phyloP scores from a whole-genome alignment of 2,113 vertebrate genomes.

The Megaptera novaeangliae region DNA sequence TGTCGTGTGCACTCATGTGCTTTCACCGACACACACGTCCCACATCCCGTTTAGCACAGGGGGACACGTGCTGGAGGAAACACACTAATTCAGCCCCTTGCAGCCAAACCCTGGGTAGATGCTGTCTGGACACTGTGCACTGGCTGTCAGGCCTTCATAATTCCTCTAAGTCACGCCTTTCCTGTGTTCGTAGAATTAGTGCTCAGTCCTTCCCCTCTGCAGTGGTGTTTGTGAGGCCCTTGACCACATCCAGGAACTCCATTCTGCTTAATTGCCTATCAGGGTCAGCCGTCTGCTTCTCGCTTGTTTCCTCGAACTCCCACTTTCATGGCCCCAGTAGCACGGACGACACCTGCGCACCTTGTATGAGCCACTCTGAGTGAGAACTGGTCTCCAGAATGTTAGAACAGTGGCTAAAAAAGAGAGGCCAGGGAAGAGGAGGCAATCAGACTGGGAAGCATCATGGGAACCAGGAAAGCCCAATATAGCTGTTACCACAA shows the following conservation, averaged over 20 bases:
- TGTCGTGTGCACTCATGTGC: neutral
- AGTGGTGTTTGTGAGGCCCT: neutral
- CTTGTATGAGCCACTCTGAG: neutral
- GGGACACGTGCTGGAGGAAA: neutral
- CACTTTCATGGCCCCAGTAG: neutral
- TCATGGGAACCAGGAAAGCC: neutral
- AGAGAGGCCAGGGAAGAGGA: neutral
- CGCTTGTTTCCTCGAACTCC: neutral
- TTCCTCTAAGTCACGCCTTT: neutral
- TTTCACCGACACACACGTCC: neutral
- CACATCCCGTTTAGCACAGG: neutral
- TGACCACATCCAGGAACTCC: neutral
- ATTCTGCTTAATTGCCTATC: neutral
- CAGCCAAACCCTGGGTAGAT: neutral
- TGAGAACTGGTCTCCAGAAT: neutral
- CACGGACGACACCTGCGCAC: neutral
- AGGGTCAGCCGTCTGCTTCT: neutral
- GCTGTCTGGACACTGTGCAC: neutral
- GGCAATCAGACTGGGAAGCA: neutral
- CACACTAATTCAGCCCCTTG: fast-evolving
- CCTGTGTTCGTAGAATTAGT: neutral
- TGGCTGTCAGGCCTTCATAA: fast-evolving
- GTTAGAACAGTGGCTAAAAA: neutral
- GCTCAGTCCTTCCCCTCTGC: neutral
- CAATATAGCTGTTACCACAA: neutral